These are phyloP conservation scores for Hypothenemus hampei DNA, from an alignment of 1,140 invertebrate genomes.

Conservation along the genomic window DNA sequence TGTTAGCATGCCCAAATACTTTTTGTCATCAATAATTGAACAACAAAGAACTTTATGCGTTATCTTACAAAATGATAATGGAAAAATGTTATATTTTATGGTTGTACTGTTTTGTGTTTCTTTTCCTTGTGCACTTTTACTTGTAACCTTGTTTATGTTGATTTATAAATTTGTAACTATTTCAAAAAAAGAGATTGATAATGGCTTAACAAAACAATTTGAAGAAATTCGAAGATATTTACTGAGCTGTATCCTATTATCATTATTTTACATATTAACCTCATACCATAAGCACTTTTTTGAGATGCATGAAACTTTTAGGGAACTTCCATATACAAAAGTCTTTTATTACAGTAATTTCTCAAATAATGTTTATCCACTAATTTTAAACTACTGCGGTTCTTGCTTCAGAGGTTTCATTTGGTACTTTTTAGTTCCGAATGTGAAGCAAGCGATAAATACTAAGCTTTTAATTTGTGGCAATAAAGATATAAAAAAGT, in stretches of 20 bases:
- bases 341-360: conserved; percentile 31
- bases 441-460: conserved; percentile 30
- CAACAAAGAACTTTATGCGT: conserved; percentile 36
- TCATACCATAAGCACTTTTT: conserved; percentile 39
- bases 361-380: conserved; percentile 24
- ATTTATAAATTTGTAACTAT: conserved; percentile 33
- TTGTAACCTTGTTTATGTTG: conserved; percentile 33
- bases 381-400: conserved; percentile 38
- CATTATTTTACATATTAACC: conserved; percentile 31
- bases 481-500: conserved; percentile 27
- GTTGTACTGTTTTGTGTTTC: conserved; percentile 35
- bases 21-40: conserved; percentile 35
- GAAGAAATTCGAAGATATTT: conserved; percentile 33
- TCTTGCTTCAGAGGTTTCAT: conserved; percentile 31
- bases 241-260: conserved; percentile 35
- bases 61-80: conserved; percentile 35
- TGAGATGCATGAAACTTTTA: conserved; percentile 32
- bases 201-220: conserved; percentile 35
- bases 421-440: conserved; percentile 35
- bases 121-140: conserved; percentile 34
- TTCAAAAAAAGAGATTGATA: conserved; percentile 30
- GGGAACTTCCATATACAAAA: conserved; percentile 26
- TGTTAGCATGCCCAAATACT: conserved; percentile 52
- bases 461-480: conserved; percentile 30
- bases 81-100: conserved; percentile 34